Percentiles rank a stretch among this genome's conserved stretches.
Evolutionary conservation across 2,113 vertebrate genomes (phyloP).

Genomic region (Peromyscus leucopus): DNA sequence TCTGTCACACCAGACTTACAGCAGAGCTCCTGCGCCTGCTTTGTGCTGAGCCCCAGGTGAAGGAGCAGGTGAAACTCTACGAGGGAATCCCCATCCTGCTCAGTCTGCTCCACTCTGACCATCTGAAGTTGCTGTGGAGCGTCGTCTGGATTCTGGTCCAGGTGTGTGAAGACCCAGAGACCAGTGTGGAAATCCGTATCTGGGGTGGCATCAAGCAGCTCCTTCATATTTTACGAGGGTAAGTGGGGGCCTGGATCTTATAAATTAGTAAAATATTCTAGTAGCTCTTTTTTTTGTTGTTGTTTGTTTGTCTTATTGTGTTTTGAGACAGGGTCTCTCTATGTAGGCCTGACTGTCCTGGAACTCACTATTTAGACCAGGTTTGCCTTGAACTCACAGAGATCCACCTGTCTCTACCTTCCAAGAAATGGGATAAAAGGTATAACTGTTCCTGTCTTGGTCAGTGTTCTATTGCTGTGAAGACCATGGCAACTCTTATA

Average conservation of each 20-base stretch:
- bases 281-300: background rate
- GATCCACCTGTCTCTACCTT: background rate
- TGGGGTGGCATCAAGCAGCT: conserved; percentile 96
- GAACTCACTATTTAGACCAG: background rate
- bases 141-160: conserved; percentile 94
- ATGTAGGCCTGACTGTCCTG: background rate
- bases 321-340: background rate
- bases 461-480: background rate
- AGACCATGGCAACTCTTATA: background rate
- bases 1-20: conserved; percentile 86
- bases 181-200: conserved; percentile 90
- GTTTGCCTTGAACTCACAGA: background rate
- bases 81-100: conserved; percentile 93
- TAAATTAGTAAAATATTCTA: background rate
- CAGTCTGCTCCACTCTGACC: conserved; percentile 91
- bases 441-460: background rate
- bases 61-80: conserved; percentile 91
- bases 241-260: background rate
- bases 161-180: conserved; percentile 93
- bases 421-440: background rate
- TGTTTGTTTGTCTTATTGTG: background rate
- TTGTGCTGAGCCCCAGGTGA: conserved; percentile 88
- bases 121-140: conserved; percentile 93
- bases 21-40: conserved; percentile 93
- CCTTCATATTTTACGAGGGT: conserved; percentile 92